Conservation (phyloP, 2,797 vertebrate genomes). For the Crypturellus tataupa region DNA sequence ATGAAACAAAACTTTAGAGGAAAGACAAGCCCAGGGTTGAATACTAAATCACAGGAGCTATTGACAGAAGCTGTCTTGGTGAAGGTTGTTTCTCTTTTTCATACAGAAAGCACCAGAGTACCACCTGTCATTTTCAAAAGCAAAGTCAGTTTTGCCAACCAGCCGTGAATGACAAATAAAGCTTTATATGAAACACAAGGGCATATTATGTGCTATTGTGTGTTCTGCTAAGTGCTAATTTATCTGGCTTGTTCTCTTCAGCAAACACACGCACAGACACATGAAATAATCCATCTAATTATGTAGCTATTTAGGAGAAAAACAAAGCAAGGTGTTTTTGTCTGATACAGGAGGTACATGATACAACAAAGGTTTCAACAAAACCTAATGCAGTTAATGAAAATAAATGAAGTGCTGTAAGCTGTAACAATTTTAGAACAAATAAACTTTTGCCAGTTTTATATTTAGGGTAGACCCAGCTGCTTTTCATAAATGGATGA, state of each 20-base stretch:
- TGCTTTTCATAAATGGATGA: conserved; percentile 84
- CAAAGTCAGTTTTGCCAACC: conserved; percentile 89
- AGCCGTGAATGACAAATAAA: conserved; percentile 88
- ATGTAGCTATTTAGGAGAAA: conserved; percentile 85
- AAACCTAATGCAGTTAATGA: conserved; percentile 78
- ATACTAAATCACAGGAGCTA: conserved; percentile 79
- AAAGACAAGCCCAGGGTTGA: conserved; percentile 69
- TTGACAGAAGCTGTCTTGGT: conserved; percentile 78
- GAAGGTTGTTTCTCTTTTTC: conserved; percentile 82
- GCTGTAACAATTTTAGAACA: conserved; percentile 81
- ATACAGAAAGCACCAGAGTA: conserved; percentile 83
- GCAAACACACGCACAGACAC: conserved; percentile 84
- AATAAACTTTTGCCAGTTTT: conserved; percentile 83
- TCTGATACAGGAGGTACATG: conserved; percentile 81
- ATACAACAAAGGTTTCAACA: conserved; percentile 83
- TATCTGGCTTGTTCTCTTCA: conserved; percentile 88
- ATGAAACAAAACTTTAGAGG: conserved; percentile 78
- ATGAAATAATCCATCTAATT: conserved; percentile 88
- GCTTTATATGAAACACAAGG: conserved; percentile 88
- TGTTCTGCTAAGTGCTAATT: conserved; percentile 88
- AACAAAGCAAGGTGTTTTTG: conserved; percentile 85
- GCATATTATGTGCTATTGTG: conserved; percentile 88
- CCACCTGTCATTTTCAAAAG: conserved; percentile 91
- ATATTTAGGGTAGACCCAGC: conserved; percentile 81
- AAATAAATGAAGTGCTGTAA: conserved; percentile 79